Evolutionary conservation across 2,797 vertebrate genomes (phyloP), one percentile per base, ranked within the genome.

Genomic region (Cygnus olor): DNA sequence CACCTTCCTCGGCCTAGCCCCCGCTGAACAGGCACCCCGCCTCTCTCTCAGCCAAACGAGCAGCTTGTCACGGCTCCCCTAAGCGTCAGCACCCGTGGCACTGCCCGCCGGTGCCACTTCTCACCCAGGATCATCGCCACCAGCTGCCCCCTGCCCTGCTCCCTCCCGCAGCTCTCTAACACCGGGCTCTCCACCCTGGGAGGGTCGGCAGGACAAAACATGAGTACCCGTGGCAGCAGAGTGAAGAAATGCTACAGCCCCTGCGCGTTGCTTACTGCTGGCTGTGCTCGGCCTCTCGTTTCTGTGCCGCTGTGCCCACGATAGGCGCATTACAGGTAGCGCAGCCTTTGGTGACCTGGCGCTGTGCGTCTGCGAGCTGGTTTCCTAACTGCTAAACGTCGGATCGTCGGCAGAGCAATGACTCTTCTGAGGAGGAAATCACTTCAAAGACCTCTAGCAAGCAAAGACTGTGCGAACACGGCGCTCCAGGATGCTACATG

Each of bases 401-500:
- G 40, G 44, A 79, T 84, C 56, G 58, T 88, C 77, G 45, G 65
- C 30, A 53, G 18, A 72, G 58, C 61, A 70, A 72, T 5, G 73
- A 72, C 56, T 96, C 76, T 70, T 66, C 70, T 56, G 44, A 76
- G 80, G 64, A 93, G 66, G 63, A 77, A 86, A 30, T 80, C 66
- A 91, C 89, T 95, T 96, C 93, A 94, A 94, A 96, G 89, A 90
- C 76, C 80, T 82, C 93, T 82, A 91, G 81, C 88, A 63, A 91
- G 92, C 82, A 84, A 82, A 93, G 66, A 34, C 91, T 36, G 77
- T 51, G 8, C 53, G 77, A 64, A 88, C 73, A 61, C 71, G 49
- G 60, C 34, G 49, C 83, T 94, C 49, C 64, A 81, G 15, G 4
- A 88, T 49, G 85, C 83, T 88, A 93, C 88, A 86, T 3, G 85